Conservation (phyloP, 2,797 vertebrate species). For the Gila robusta region DNA sequence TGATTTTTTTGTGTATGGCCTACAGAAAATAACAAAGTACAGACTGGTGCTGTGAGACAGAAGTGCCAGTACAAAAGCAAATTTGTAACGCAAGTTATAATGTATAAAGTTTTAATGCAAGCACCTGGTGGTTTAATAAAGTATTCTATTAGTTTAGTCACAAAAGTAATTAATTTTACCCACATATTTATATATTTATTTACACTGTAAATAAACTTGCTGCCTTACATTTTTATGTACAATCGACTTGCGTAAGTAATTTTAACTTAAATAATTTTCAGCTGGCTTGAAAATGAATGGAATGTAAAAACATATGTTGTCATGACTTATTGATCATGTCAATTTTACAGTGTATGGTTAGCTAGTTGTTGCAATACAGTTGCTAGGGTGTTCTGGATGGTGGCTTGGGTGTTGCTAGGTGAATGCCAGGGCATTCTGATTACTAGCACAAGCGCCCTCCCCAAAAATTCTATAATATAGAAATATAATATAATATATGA, state of each 20-base stretch:
- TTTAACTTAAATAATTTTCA: too few relatives aligned
- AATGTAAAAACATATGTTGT: too few relatives aligned
- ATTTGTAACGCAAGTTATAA: background rate
- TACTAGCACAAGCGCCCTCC: background rate
- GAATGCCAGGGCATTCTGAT: background rate
- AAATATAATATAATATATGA: too few relatives aligned
- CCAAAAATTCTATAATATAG: background rate
- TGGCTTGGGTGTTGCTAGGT: background rate
- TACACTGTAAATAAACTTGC: background rate
- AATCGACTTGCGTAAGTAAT: too few relatives aligned
- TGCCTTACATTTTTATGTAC: too few relatives aligned
- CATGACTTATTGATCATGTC: too few relatives aligned
- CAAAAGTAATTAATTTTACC: background rate
- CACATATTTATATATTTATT: background rate
- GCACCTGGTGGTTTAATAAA: background rate
- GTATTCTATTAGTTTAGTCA: background rate
- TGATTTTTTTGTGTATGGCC: conserved; percentile 23
- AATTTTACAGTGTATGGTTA: background rate
- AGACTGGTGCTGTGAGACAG: background rate
- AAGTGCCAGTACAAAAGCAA: conserved; percentile 1
- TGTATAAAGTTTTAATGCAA: background rate
- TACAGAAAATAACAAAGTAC: conserved; percentile 31
- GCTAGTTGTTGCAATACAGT: background rate
- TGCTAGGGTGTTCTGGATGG: background rate
- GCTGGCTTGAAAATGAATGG: too few relatives aligned